Conservation (phyloP, 2,888 invertebrate species). For the Quadroppia sp. region DNA sequence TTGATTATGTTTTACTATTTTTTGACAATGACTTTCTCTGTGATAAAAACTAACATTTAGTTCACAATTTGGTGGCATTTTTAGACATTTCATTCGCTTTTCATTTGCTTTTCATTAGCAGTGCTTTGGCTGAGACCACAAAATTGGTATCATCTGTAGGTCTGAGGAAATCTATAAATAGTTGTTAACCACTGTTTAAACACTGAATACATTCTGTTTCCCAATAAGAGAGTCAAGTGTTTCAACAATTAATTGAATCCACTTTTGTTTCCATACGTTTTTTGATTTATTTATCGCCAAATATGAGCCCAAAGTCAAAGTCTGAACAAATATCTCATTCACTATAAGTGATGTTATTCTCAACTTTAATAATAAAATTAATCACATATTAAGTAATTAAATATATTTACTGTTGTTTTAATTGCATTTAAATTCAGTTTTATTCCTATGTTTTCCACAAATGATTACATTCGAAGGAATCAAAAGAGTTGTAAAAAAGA, state of each 20-base stretch:
- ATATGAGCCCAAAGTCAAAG: neutral
- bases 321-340: constrained; percentile 13
- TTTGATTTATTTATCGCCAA: neutral
- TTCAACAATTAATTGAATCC: constrained; percentile 13
- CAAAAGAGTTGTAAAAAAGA: neutral
- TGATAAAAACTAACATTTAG: neutral
- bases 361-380: too few relatives aligned
- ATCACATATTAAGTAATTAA: too few relatives aligned
- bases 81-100: neutral
- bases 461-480: neutral
- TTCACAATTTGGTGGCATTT: neutral
- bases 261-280: neutral
- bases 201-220: neutral
- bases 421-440: neutral
- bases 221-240: constrained; percentile 30
- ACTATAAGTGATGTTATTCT: neutral
- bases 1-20: neutral
- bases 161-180: constrained; percentile 7
- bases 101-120: constrained; percentile 21
- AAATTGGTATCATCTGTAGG: constrained; percentile 6
- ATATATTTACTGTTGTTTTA: too few relatives aligned
- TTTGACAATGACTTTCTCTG: neutral
- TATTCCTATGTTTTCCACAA: neutral
- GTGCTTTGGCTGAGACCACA: constrained; percentile 2
- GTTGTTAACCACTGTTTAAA: constrained; percentile 13